Conservation (phyloP, 2,888 invertebrate species). For the Tetragonula carbonaria region DNA sequence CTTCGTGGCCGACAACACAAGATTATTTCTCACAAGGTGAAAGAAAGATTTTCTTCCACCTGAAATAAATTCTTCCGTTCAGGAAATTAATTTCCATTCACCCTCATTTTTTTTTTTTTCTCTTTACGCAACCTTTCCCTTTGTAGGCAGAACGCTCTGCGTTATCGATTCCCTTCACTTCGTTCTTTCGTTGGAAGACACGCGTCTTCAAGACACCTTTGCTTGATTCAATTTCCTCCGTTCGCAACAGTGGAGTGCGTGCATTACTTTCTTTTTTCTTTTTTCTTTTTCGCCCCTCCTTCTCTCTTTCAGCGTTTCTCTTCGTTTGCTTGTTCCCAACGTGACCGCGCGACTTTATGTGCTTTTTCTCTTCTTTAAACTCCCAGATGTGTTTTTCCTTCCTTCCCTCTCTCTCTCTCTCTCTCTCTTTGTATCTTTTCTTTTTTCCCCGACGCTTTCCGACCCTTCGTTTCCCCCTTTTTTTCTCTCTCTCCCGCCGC, state of each 20-base stretch:
- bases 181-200: neutral
- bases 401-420: neutral
- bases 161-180: neutral
- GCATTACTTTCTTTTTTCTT: neutral
- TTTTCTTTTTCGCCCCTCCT: no score
- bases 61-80: neutral
- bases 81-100: neutral
- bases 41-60: neutral
- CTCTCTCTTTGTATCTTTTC: neutral
- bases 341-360: neutral
- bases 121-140: neutral
- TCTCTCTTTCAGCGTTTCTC: neutral
- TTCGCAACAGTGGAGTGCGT: neutral
- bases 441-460: neutral
- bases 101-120: neutral
- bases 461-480: no score
- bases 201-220: neutral
- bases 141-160: neutral
- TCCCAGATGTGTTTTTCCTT: neutral
- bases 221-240: slow-evolving; percentile 24
- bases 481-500: neutral
- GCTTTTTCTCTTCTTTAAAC: neutral
- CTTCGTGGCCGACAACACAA: neutral
- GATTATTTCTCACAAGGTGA: neutral
- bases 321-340: neutral